These are phyloP conservation scores for Nephrotoma flavescens DNA, from an alignment of 2,888 invertebrate genomes.

Conservation along the genomic window DNA sequence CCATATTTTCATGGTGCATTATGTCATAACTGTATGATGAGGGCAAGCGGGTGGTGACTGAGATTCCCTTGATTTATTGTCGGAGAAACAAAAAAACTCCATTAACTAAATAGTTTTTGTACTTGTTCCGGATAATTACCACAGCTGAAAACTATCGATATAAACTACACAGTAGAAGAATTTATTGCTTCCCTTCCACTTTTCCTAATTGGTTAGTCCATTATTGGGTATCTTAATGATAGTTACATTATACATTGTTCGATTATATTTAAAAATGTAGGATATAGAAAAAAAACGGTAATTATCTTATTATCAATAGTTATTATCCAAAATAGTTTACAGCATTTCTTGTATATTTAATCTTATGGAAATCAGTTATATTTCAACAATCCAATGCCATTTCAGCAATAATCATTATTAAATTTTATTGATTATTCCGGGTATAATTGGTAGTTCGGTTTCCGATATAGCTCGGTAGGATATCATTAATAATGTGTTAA, in stretches of 20 bases:
- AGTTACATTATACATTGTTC: not conserved
- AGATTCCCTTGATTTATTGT: not conserved
- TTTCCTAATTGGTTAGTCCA: not conserved
- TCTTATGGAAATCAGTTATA: not conserved
- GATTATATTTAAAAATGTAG: not conserved
- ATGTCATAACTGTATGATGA: not conserved
- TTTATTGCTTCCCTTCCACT: not conserved
- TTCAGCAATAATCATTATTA: not conserved
- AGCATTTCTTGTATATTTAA: not conserved
- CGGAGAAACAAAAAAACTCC: not conserved
- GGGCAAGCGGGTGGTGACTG: not conserved
- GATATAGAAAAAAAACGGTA: not conserved
- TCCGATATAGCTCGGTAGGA: not conserved
- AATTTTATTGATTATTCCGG: not conserved
- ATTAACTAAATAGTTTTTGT: not conserved
- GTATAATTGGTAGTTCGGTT: not conserved
- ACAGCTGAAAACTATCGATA: not conserved
- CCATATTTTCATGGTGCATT: not conserved
- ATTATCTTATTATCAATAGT: not conserved
- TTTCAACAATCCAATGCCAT: not conserved
- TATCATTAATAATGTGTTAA: not conserved
- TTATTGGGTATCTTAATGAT: not conserved
- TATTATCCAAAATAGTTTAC: not conserved
- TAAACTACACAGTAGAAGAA: not conserved
- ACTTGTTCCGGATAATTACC: not conserved